Conservation (phyloP, 64 coral and sea anemone genomes). For the Platygyra sinensis region DNA sequence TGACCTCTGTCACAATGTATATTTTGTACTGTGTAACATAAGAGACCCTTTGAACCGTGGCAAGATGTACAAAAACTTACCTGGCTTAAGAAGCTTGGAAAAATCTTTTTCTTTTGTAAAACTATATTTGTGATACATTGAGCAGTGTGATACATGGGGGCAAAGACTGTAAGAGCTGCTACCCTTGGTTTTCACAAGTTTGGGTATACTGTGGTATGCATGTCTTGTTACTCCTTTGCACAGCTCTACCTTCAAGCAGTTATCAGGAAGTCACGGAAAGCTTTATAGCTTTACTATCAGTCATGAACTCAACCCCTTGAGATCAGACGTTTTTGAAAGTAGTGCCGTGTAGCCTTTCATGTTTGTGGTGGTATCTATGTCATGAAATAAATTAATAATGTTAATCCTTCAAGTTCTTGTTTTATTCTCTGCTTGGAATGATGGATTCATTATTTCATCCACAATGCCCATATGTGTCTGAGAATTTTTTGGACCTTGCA, state of each 20-base stretch:
- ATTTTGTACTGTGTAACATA: slow-evolving; percentile 95
- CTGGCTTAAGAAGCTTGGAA: slow-evolving; percentile 35
- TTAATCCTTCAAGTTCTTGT: neutral
- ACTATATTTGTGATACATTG: slow-evolving; percentile 15
- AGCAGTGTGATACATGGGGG: neutral
- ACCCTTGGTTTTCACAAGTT: neutral
- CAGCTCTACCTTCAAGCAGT: neutral
- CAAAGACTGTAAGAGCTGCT: slow-evolving; percentile 10
- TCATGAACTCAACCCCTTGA: no score
- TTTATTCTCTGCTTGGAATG: no score
- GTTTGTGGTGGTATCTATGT: slow-evolving; percentile 28
- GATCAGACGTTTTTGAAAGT: neutral
- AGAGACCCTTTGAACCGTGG: slow-evolving; percentile 26
- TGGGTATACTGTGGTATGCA: neutral
- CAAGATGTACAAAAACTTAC: neutral
- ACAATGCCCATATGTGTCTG: no score
- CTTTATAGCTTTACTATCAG: neutral
- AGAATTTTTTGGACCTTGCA: no score
- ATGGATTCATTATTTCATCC: no score
- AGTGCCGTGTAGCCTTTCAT: slow-evolving; percentile 24
- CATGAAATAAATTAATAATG: slow-evolving; percentile 15
- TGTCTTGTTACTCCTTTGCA: neutral
- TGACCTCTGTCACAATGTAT: slow-evolving; percentile 77
- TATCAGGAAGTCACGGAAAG: slow-evolving; percentile 1
- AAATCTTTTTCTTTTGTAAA: slow-evolving; percentile 63